A percentile compares a stretch with the other conserved stretches of the same genome.
These are phyloP conservation scores for Sympetrum striolatum DNA, from an alignment of 2,888 invertebrate genomes.

Conservation along the genomic window DNA sequence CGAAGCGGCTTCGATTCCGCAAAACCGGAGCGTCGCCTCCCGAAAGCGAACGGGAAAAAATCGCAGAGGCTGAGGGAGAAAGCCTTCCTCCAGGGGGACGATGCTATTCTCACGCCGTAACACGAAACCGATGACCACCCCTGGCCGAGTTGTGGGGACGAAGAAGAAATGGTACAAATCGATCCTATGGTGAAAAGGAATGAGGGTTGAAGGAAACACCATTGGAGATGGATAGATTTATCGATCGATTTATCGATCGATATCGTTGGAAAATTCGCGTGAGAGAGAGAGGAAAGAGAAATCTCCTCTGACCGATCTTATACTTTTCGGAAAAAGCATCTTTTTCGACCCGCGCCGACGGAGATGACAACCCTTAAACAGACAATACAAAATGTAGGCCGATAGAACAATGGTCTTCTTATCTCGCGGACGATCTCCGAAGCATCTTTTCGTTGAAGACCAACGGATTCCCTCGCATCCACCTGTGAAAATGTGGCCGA, in stretches of 20 bases:
- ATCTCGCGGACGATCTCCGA: not conserved
- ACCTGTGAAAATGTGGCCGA: not conserved
- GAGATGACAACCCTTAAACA: not conserved
- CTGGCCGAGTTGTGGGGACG: not conserved
- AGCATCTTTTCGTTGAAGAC: not conserved
- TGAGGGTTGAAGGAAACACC: not conserved
- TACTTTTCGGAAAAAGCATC: not conserved
- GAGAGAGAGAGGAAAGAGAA: not conserved
- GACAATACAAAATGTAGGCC: slow-evolving; percentile 24
- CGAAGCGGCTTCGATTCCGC: not conserved
- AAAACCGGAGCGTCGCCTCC: not conserved
- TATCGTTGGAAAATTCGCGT: not conserved
- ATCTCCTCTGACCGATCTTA: not conserved
- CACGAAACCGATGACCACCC: not conserved
- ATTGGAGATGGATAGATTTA: not conserved
- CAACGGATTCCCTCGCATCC: not conserved
- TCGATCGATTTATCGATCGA: not conserved
- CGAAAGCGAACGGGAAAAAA: not conserved
- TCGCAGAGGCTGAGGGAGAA: not conserved
- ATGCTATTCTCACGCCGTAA: not conserved
- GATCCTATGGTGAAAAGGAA: not conserved
- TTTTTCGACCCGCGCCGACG: not conserved
- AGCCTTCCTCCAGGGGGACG: not conserved
- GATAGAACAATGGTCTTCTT: slow-evolving; percentile 11
- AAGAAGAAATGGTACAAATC: not conserved